phyloP scores from a whole-genome alignment of 2,797 vertebrate genomes.

The Lepus townsendii region DNA sequence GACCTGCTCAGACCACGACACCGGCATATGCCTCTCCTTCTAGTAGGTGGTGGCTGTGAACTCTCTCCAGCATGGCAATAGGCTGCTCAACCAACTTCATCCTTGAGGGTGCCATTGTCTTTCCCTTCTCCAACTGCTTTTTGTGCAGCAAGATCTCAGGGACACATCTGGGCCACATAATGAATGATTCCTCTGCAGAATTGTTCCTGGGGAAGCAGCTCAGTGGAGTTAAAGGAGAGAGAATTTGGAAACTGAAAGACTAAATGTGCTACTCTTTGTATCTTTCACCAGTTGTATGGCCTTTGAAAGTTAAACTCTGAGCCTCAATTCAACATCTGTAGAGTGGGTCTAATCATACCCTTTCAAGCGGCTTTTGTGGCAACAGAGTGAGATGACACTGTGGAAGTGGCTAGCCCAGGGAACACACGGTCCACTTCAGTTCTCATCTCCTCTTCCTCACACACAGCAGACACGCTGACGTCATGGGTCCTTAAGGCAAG shows the following conservation, averaged over 20 bases:
- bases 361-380: background rate
- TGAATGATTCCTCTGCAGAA: slow-evolving; percentile 41
- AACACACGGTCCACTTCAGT: background rate
- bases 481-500: background rate
- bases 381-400: background rate
- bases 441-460: background rate
- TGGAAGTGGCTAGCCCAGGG: background rate
- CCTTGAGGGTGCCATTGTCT: background rate
- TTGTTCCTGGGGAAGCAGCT: background rate
- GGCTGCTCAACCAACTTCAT: slow-evolving; percentile 2
- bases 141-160: background rate
- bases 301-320: slow-evolving; percentile 12
- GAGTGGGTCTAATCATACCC: background rate
- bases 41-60: slow-evolving; percentile 91
- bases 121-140: background rate
- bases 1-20: slow-evolving; percentile 91
- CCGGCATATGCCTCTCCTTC: slow-evolving; percentile 95
- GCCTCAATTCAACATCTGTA: slow-evolving; percentile 12
- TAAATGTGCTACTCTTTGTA: background rate
- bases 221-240: background rate
- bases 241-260: slow-evolving; percentile 10
- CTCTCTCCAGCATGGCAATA: background rate
- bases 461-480: background rate
- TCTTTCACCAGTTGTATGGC: background rate
- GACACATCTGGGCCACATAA: background rate